Conservation (phyloP, 2,113 vertebrate species). For the Oceanites oceanicus region DNA sequence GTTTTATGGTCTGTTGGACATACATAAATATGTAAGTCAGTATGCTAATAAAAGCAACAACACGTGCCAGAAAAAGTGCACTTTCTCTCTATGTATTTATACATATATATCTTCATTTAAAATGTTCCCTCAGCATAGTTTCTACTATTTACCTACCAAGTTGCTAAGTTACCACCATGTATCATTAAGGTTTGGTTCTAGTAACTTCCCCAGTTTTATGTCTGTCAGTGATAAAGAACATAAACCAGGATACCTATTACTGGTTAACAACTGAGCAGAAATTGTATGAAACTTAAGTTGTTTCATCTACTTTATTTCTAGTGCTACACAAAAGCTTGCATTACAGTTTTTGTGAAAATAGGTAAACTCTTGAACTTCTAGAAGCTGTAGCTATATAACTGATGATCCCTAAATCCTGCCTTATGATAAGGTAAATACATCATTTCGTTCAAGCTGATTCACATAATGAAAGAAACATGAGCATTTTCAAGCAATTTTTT, state of each 20-base stretch:
- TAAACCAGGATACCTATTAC: background rate
- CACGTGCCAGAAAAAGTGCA: background rate
- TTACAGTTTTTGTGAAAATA: background rate
- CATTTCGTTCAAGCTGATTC: constrained; percentile 11
- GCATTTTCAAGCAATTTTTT: background rate
- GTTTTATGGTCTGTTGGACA: background rate
- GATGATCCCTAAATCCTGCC: background rate
- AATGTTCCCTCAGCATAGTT: background rate
- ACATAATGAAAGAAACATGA: background rate
- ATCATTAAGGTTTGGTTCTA: background rate
- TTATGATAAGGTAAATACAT: background rate
- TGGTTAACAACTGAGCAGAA: background rate
- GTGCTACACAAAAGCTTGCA: background rate
- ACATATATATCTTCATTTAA: background rate
- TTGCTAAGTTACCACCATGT: background rate
- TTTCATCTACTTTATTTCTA: background rate
- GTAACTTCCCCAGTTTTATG: background rate
- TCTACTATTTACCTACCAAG: background rate
- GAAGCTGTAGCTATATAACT: background rate
- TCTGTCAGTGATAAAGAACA: background rate
- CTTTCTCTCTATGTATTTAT: background rate
- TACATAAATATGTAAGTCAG: background rate
- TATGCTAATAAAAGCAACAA: background rate
- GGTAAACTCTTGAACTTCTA: background rate
- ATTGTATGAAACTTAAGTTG: background rate